A percentile compares a stretch with the other conserved stretches of the same genome.
Conservation (phyloP, 1,140 invertebrate species). For the Drosophila obscura region DNA sequence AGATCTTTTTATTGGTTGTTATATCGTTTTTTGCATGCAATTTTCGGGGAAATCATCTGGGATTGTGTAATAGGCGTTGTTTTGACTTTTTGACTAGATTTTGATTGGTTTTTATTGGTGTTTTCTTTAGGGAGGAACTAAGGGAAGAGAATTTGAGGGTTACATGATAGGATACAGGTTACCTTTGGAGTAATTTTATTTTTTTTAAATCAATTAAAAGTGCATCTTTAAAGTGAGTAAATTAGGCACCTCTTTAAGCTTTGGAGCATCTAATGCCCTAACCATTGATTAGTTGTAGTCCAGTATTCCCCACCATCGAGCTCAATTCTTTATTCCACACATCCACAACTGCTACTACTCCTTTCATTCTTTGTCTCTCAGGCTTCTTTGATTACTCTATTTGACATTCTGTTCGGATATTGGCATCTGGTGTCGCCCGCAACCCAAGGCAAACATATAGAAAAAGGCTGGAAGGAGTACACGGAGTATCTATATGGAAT, state of each 20-base stretch:
- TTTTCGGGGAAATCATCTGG: constrained; percentile 22
- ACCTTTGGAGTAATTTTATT: too few relatives aligned
- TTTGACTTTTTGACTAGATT: constrained; percentile 63
- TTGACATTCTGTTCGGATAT: constrained; percentile 1
- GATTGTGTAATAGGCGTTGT: constrained; percentile 63
- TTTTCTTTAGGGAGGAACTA: constrained; percentile 19
- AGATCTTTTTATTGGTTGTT: constrained; percentile 71
- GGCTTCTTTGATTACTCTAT: constrained; percentile 57
- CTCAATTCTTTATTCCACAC: too few relatives aligned
- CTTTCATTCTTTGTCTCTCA: constrained; percentile 29
- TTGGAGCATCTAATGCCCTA: too few relatives aligned
- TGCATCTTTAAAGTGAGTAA: too few relatives aligned
- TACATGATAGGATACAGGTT: too few relatives aligned
- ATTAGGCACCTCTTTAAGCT: too few relatives aligned
- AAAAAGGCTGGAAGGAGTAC: constrained; percentile 54
- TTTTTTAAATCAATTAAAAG: too few relatives aligned
- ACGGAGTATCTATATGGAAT: constrained; percentile 12
- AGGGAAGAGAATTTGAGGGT: too few relatives aligned
- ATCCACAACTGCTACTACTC: too few relatives aligned
- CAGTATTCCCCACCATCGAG: too few relatives aligned
- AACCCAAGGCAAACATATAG: constrained; percentile 42
- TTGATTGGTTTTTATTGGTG: constrained; percentile 59
- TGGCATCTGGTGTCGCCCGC: constrained; percentile 48
- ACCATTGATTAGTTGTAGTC: too few relatives aligned
- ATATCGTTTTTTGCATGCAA: constrained; percentile 71